Evolutionary conservation across 1,140 invertebrate species (phyloP).

Genomic region (Ladona fulva): DNA sequence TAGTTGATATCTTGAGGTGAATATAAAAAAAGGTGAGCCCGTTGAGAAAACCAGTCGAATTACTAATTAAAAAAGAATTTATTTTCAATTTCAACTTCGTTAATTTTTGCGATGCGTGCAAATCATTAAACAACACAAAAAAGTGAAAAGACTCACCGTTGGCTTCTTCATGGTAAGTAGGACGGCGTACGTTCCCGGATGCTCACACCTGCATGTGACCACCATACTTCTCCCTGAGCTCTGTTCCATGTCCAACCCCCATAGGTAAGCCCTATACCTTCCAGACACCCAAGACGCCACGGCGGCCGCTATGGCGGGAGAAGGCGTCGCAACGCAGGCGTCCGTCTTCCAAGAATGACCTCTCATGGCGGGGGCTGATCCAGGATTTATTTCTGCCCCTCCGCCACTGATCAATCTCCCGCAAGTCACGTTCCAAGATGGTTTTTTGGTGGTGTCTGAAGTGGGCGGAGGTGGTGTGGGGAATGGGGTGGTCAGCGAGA

Average conservation of each 20-base stretch:
- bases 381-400: background rate
- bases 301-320: slow-evolving; percentile 39
- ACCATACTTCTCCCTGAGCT: background rate
- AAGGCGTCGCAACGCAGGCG: slow-evolving; percentile 40
- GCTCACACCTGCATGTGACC: slow-evolving; percentile 44
- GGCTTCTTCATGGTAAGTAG: slow-evolving; percentile 44
- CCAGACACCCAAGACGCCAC: background rate
- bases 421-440: background rate
- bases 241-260: background rate
- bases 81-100: no score
- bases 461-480: background rate
- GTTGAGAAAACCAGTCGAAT: no score
- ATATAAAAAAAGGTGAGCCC: no score
- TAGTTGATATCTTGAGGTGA: no score
- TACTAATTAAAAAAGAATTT: no score
- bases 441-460: background rate
- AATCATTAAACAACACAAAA: no score
- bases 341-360: slow-evolving; percentile 40
- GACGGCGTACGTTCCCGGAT: slow-evolving; percentile 47
- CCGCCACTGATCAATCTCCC: background rate
- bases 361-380: background rate
- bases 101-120: no score
- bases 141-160: slow-evolving; percentile 43
- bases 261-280: background rate
- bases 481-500: background rate